Percentiles rank a stretch among this genome's conserved stretches.
Evolutionary conservation across 2,113 vertebrate genomes (phyloP).

Genomic region (Otus sunia): DNA sequence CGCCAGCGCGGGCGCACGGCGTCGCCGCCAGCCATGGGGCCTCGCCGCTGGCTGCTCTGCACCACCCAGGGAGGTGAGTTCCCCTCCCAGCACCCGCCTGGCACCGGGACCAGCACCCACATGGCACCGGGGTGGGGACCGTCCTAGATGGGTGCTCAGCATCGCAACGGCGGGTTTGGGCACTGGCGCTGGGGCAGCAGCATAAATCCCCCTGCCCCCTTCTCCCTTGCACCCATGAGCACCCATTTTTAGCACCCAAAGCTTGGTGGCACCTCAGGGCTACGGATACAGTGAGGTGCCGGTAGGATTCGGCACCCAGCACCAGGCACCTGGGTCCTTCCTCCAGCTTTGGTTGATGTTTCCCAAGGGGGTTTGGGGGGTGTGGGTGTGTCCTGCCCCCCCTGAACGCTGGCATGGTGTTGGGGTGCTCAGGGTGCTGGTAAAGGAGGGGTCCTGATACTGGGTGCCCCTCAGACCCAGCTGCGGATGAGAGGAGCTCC

Average conservation of each 20-base stretch:
- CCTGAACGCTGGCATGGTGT: not conserved
- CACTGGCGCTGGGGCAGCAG: not conserved
- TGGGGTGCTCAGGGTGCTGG: not conserved
- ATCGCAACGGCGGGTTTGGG: not conserved
- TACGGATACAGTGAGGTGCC: accelerated
- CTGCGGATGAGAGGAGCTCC: not conserved
- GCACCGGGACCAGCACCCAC: not conserved
- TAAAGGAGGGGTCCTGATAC: not conserved
- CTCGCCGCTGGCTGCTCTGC: not conserved
- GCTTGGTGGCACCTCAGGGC: not conserved
- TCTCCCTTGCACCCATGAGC: not conserved
- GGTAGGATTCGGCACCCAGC: not conserved
- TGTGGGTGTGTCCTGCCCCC: not conserved
- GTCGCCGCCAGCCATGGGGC: not conserved
- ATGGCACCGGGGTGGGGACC: not conserved
- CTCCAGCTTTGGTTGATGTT: not conserved
- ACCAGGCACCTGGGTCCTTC: not conserved
- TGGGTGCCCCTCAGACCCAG: not conserved
- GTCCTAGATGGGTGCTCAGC: not conserved
- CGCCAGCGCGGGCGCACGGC: not conserved
- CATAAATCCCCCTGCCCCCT: no score
- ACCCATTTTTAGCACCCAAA: not conserved
- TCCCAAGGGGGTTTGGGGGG: no score
- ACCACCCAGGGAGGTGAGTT: not conserved
- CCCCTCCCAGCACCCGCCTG: not conserved